Base-by-base conservation (phyloP, 2,888 invertebrate genomes). In the Galeruca laticollis region DNA sequence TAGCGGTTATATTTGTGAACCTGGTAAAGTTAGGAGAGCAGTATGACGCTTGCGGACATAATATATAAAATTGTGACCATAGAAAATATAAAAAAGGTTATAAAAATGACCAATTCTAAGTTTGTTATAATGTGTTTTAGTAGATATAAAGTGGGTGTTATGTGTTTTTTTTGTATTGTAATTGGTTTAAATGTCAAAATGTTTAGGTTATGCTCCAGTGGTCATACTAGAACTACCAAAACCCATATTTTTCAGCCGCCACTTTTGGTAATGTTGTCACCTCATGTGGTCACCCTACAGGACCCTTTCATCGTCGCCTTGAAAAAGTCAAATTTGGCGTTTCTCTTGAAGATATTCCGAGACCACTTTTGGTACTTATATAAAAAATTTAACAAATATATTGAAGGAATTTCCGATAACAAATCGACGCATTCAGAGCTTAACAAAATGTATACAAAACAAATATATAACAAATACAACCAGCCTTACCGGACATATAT, bases 311-410 rank as follows among this genome's bases (percentile, higher is more conserved):
- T 10, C 88, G 95, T 79, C 89, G 95, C 82, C 87, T 96, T 76
- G 95, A 96, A 87, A 96, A 96, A 90, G 96, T 98, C 62, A 97
- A 97, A 87, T 98, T 98, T 87, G 97, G 97, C 76, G 95, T 93
- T 74, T 92, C 95, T 59, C 88, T 98, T 74, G 94, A 94, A 80
- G 95, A 96, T 87, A 94, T 97, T 86, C 97, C 98, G 76, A 96
- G 95, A 77, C 96, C 96, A 74, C 88, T 97, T 82, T 89, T 97
- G 85, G 96, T 94, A 87, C n/a, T n/a, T n/a, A n/a, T n/a, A n/a
- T n/a, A n/a, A n/a, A n/a, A n/a, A n/a, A n/a, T n/a, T n/a, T n/a
- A n/a, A n/a, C n/a, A n/a, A n/a, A n/a, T n/a, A n/a, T n/a, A n/a
- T n/a, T n/a, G n/a, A n/a, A n/a, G n/a, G n/a, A n/a, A n/a, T n/a